These are phyloP conservation scores for Masnerella sp. DNA, from an alignment of 2,888 invertebrate genomes.

Conservation along the genomic window DNA sequence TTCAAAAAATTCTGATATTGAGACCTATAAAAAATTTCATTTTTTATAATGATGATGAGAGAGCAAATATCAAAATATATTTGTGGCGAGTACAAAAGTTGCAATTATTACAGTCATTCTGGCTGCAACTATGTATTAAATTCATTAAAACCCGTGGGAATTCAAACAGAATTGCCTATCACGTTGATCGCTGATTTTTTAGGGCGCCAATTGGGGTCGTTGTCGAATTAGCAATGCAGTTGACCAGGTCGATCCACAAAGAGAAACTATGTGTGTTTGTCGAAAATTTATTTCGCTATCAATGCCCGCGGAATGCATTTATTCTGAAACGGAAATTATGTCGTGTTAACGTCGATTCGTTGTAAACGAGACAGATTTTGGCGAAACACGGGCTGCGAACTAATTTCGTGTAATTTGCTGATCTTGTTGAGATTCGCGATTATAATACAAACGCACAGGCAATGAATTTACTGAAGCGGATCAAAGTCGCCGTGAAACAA, in stretches of 20 bases:
- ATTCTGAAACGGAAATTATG: slow-evolving; percentile 54
- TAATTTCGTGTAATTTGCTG: slow-evolving; percentile 43
- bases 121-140: too few relatives aligned
- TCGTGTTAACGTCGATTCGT: slow-evolving; percentile 50
- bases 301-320: slow-evolving; percentile 48
- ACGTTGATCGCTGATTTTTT: slow-evolving; percentile 45
- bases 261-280: slow-evolving; percentile 47
- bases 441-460: slow-evolving; percentile 24
- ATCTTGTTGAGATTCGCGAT: slow-evolving; percentile 31
- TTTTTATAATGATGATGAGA: too few relatives aligned
- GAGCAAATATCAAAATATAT: too few relatives aligned
- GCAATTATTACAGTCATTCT: too few relatives aligned
- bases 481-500: too few relatives aligned
- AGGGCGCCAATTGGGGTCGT: slow-evolving; percentile 38
- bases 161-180: slow-evolving; percentile 27
- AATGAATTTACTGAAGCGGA: slow-evolving; percentile 2
- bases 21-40: too few relatives aligned
- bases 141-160: slow-evolving; percentile 22
- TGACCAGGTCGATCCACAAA: slow-evolving; percentile 30
- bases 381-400: slow-evolving; percentile 21
- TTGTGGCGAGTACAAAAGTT: too few relatives aligned
- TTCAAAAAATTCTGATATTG: too few relatives aligned
- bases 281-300: slow-evolving; percentile 52
- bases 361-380: slow-evolving; percentile 51
- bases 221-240: slow-evolving; percentile 53